phyloP scores from a whole-genome alignment of 2,113 vertebrate genomes.

The Butorides virescens region DNA sequence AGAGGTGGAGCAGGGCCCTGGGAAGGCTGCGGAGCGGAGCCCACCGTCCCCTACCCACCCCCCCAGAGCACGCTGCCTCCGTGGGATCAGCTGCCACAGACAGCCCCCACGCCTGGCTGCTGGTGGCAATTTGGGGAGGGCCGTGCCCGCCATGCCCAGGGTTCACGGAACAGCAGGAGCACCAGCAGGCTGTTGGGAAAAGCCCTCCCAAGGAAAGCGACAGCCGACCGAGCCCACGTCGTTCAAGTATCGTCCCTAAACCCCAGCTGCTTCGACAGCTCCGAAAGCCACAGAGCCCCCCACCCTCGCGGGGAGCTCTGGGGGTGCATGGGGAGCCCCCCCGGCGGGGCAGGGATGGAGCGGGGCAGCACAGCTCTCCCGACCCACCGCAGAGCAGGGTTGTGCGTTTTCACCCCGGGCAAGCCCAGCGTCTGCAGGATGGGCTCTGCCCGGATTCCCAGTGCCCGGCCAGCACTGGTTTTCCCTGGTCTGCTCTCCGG shows the following conservation, averaged over 20 bases:
- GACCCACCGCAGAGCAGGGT: background rate
- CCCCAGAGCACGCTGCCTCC: too few relatives aligned
- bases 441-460: background rate
- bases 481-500: background rate
- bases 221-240: background rate
- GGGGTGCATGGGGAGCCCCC: too few relatives aligned
- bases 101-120: background rate
- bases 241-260: background rate
- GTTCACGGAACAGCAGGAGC: conserved; percentile 22
- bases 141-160: background rate
- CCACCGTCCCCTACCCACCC: background rate
- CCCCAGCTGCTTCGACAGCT: background rate
- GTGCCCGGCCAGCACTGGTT: background rate
- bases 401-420: background rate
- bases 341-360: background rate
- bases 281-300: background rate
- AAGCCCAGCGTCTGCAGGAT: fast-evolving
- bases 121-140: background rate
- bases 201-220: background rate
- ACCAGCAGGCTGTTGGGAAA: background rate
- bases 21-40: background rate
- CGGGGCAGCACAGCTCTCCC: fast-evolving
- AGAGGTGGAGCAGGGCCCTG: background rate
- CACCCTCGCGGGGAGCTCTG: background rate
- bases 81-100: background rate